Percentiles rank a stretch among this genome's conserved stretches.
Conservation (phyloP, 1,140 invertebrate genomes). For the Branchinecta lindahli region DNA sequence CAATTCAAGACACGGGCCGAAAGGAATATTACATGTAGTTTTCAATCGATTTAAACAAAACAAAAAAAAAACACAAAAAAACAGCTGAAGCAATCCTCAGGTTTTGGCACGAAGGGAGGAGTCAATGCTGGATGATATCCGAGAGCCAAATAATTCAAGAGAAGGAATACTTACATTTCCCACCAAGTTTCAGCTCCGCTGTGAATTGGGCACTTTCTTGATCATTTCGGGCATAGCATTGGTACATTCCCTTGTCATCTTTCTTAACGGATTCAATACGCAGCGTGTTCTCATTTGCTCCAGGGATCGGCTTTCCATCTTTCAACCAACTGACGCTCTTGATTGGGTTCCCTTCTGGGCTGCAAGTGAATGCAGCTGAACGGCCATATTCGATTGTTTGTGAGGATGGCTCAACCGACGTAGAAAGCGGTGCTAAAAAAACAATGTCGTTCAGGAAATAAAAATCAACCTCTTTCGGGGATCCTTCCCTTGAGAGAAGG, state of each 20-base stretch:
- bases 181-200: conserved; percentile 78
- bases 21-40: too few species aligned
- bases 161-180: conserved; percentile 51
- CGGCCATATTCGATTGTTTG: conserved; percentile 85
- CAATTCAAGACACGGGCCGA: too few species aligned
- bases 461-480: conserved; percentile 7
- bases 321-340: conserved; percentile 81
- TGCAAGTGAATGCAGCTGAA: conserved; percentile 73
- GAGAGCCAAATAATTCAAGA: too few species aligned
- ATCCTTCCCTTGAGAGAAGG: neutral
- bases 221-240: conserved; percentile 85
- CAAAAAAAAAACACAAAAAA: too few species aligned
- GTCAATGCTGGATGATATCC: too few species aligned
- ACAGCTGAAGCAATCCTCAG: too few species aligned
- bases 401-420: conserved; percentile 68
- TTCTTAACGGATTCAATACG: conserved; percentile 78
- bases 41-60: too few species aligned
- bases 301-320: conserved; percentile 65
- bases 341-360: conserved; percentile 74
- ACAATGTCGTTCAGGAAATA: conserved; percentile 12
- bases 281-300: conserved; percentile 53
- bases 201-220: conserved; percentile 83
- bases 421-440: conserved; percentile 54
- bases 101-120: too few species aligned
- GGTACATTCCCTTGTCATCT: conserved; percentile 94